Percentiles rank a stretch among this genome's conserved stretches.
Evolutionary conservation across 2,113 vertebrate genomes (phyloP).

Genomic region (Siniperca chuatsi): DNA sequence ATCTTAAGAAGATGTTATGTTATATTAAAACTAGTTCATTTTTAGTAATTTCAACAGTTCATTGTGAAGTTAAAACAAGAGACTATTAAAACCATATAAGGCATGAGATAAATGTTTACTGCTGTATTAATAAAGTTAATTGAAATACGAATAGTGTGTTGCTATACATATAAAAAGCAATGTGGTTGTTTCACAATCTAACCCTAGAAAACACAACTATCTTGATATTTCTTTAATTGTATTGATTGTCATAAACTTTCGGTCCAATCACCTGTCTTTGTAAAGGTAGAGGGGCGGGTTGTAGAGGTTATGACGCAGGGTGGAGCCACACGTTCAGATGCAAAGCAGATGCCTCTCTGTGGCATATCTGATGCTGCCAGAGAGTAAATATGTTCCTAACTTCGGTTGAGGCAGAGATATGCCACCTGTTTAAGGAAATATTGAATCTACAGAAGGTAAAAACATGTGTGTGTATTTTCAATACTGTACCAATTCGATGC

Average conservation of each 20-base stretch:
- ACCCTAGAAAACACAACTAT: no score
- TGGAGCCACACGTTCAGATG: neutral
- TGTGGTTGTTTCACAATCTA: neutral
- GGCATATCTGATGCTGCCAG: neutral
- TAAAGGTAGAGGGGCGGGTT: neutral
- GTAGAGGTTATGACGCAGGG: neutral
- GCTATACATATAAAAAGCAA: neutral
- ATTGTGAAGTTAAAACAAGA: neutral
- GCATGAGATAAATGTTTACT: no score
- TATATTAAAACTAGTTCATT: neutral
- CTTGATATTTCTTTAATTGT: neutral
- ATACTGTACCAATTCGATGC: no score
- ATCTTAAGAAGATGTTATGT: neutral
- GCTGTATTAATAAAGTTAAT: neutral
- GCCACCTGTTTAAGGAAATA: neutral
- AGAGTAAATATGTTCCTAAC: neutral
- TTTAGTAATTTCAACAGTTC: neutral
- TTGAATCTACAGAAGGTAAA: neutral
- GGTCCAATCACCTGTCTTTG: neutral
- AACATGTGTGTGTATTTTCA: neutral
- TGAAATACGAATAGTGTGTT: neutral
- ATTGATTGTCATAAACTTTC: neutral
- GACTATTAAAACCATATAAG: neutral
- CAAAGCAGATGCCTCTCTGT: no score
- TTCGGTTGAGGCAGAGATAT: neutral